Evolutionary conservation across 2,797 vertebrate genomes (phyloP), one percentile per base, ranked within the genome.

Genomic region (Bradypus variegatus): DNA sequence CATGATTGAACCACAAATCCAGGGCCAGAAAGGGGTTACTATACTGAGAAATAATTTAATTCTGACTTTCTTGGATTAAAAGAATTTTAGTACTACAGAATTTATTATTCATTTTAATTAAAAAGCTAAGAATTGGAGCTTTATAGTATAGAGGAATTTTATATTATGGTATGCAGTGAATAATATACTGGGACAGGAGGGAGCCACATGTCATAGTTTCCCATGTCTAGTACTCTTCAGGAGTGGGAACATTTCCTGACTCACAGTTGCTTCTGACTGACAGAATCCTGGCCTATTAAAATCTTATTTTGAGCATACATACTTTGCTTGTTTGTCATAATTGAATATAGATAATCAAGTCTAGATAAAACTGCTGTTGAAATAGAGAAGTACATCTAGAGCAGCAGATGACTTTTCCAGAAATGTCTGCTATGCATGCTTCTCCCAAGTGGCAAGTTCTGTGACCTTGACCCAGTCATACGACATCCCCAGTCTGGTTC

Each of bases 31-130:
- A 73, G 27, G 73, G 36, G 31, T 76, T 88, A 73, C 67, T 89
- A 4, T 80, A 89, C 8, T 64, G 70, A 86, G 76, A 58, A 92
- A 87, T 89, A 60, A 89, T 64, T 80, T 89, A 67, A 82, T 91
- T 76, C 27, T 45, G 31, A 89, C 23, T 36, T 91, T 94, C 29
- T 27, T 92, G 67, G 27, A 15, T 81, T 93, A 75, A 94, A 94
- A 79, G 23, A 92, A 81, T 58, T 93, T 89, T 85, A 86, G 69
- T 19, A 31, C 65, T 70, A 5, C 7, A 89, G 48, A 91, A 82
- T 58, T 48, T 85, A 62, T 90, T 70, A 69, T 79, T 29, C 25
- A 75, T 50, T 87, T 93, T 58, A 65, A 81, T 38, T 93, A n/a
- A 90, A 87, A 75, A 87, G 13, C 38, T 48, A 67, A 65, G 60